Base-by-base conservation (phyloP, 2,888 invertebrate species). In the Hydraecia micacea region DNA sequence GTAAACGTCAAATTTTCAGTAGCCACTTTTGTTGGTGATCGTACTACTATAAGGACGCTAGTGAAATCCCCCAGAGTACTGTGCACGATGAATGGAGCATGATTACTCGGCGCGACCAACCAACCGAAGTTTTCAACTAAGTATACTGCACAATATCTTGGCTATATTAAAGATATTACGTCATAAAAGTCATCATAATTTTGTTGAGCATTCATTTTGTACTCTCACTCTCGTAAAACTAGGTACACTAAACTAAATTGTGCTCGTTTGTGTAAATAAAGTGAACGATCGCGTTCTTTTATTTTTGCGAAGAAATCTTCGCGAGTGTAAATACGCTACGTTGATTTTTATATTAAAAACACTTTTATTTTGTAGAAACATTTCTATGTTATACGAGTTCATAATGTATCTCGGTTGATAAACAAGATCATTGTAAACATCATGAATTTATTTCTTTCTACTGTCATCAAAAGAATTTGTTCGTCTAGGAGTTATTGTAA, bases 31-130 rank as follows among this genome's bases (percentile, higher is more conserved):
- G 87, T 85, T 71, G 70, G 67, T 36, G 81, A 85, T 86, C 68
- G 84, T 86, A 86, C 81, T 87, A 32, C 32, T 32, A 81, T 86
- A 80, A 87, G 80, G 84, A 85, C 84, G 82, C 81, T 77, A 88
- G 89, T 86, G 75, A 86, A 90, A 88, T 83, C 83, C 91, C 90
- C 87, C n/a, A 68, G 90, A 87, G 92, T 75, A 80, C 77, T 76
- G 80, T 63, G 75, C 65, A 79, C 86, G 75, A 73, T 91, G 91
- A 90, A 91, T 90, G 85, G 87, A 75, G 84, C 85, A 83, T 91
- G 91, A 92, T 91, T 91, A 91, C 88, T 83, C 86, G 86, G 79
- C 75, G 71, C 72, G 67, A 79, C 79, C 81, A 80, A 83, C 87
- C 75, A 80, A 86, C 82, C 73, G 70, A 82, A 74, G 82, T 83